phyloP scores from a whole-genome alignment of 2,113 vertebrate genomes.

The Nothoprocta pentlandii region DNA sequence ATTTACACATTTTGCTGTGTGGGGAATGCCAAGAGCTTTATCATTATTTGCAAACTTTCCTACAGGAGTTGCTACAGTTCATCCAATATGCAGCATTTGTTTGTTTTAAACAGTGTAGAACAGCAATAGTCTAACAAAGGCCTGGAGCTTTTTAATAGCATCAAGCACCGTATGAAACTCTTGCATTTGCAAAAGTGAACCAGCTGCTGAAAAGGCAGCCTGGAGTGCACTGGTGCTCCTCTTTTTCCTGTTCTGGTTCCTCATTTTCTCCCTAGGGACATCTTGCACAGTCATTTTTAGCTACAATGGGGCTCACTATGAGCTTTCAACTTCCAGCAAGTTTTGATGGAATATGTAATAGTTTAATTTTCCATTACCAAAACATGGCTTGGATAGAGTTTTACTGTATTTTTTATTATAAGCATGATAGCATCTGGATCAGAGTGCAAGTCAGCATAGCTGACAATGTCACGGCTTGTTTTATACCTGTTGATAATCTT shows the following conservation, averaged over 20 bases:
- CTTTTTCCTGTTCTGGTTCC: background rate
- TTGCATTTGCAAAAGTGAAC: background rate
- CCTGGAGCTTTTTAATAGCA: background rate
- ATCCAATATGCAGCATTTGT: background rate
- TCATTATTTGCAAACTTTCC: background rate
- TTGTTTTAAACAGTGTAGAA: background rate
- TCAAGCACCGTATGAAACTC: background rate
- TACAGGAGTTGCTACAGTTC: background rate
- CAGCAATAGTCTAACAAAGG: background rate
- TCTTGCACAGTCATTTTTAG: background rate
- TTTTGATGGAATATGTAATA: background rate
- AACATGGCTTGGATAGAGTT: background rate
- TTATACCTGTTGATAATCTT: background rate
- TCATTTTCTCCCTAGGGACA: background rate
- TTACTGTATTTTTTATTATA: background rate
- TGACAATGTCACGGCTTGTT: background rate
- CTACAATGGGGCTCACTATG: background rate
- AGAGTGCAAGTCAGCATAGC: background rate
- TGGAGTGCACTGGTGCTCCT: background rate
- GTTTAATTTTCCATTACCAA: background rate
- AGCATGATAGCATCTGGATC: background rate
- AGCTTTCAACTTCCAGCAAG: background rate
- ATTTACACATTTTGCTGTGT: background rate
- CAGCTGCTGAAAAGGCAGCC: background rate
- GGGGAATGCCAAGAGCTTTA: background rate